phyloP scores from a whole-genome alignment of 2,797 vertebrate species.

The Benthosema pterotum region DNA sequence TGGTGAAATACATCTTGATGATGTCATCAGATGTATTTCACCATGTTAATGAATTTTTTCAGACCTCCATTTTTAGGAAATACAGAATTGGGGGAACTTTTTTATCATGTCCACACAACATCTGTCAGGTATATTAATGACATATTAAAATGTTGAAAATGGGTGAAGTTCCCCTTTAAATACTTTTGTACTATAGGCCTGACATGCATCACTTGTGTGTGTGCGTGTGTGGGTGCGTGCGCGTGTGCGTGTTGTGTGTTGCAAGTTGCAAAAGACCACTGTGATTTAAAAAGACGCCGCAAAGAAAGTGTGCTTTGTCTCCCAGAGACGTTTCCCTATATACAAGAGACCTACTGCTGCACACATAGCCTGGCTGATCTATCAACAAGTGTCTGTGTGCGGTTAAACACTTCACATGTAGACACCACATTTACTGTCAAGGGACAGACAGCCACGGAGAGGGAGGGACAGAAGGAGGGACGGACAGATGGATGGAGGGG shows the following conservation, averaged over 20 bases:
- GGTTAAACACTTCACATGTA: conserved; percentile 19
- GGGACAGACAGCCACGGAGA: conserved; percentile 38
- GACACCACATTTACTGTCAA: conserved; percentile 25
- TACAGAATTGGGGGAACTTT: no score
- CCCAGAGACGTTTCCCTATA: conserved; percentile 34
- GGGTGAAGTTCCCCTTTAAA: no score
- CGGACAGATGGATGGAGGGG: background rate
- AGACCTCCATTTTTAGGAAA: no score
- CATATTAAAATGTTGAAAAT: no score
- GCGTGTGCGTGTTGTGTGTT: background rate
- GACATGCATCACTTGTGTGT: no score
- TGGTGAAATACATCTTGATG: no score
- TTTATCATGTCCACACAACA: no score
- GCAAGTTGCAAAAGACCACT: conserved; percentile 23
- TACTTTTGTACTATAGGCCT: no score
- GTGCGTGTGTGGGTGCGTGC: no score
- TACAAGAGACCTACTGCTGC: conserved; percentile 36
- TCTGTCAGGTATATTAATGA: no score
- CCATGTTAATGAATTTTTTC: no score
- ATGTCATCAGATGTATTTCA: no score
- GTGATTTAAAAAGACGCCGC: conserved; percentile 40
- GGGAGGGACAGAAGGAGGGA: background rate
- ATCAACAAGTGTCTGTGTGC: conserved; percentile 4
- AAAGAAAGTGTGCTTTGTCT: conserved; percentile 41
- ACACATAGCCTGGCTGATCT: conserved; percentile 2